phyloP scores from a whole-genome alignment of 1,140 invertebrate species.

The Heliconius nattereri region DNA sequence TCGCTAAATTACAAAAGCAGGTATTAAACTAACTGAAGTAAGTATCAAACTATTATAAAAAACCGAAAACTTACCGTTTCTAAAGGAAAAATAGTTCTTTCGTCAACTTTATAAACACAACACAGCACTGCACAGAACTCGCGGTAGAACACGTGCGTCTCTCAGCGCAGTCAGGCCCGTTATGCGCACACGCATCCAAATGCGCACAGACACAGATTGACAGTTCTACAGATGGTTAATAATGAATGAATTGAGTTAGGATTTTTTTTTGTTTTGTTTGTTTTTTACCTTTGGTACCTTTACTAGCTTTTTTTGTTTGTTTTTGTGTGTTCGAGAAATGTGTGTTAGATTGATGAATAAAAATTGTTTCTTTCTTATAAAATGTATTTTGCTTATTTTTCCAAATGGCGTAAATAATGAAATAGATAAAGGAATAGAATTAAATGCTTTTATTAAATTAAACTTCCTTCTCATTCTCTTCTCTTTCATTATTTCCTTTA shows the following conservation, averaged over 20 bases:
- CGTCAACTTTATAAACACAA: constrained; percentile 10
- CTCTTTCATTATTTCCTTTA: too few relatives aligned
- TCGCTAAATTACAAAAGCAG: neutral
- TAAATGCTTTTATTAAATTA: neutral
- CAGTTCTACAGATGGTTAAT: neutral
- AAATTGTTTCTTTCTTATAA: too few relatives aligned
- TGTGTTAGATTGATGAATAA: too few relatives aligned
- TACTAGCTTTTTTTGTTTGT: neutral
- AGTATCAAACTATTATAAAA: neutral
- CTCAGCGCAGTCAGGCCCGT: neutral
- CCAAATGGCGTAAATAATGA: too few relatives aligned
- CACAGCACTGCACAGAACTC: constrained; percentile 8
- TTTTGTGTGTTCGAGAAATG: neutral
- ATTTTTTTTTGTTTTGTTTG: neutral
- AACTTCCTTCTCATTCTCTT: too few relatives aligned
- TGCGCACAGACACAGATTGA: constrained; percentile 1
- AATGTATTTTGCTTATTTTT: too few relatives aligned
- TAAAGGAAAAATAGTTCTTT: neutral
- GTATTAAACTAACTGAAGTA: neutral
- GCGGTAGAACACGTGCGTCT: constrained; percentile 4
- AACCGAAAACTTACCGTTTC: neutral
- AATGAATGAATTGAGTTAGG: constrained; percentile 1
- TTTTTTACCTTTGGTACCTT: neutral
- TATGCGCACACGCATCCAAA: constrained; percentile 11
- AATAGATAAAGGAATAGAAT: neutral